These are phyloP conservation scores for Tetramorium parvispinum DNA, from an alignment of 1,140 invertebrate genomes.

Conservation along the genomic window DNA sequence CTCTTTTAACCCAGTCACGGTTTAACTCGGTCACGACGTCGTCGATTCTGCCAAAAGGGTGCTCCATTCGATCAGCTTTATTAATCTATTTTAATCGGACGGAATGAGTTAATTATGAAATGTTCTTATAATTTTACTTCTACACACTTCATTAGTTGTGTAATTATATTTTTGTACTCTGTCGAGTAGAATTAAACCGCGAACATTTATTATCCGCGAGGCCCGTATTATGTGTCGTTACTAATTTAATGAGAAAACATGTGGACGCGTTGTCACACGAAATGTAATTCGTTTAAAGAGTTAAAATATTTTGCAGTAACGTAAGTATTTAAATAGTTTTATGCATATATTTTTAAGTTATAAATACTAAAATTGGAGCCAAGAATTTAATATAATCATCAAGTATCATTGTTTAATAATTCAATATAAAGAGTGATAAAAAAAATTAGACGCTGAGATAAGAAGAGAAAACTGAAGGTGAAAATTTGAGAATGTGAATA, in stretches of 20 bases:
- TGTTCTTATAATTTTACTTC: background rate
- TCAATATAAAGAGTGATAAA: background rate
- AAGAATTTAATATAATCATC: slow-evolving; percentile 1
- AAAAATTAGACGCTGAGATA: background rate
- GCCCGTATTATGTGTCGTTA: background rate
- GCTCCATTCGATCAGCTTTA: slow-evolving; percentile 19
- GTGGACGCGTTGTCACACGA: background rate
- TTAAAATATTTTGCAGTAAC: slow-evolving; percentile 2
- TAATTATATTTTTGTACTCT: slow-evolving; percentile 19
- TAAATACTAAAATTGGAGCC: background rate
- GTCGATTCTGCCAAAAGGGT: slow-evolving; percentile 18
- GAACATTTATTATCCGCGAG: slow-evolving; percentile 11
- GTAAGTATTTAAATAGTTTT: background rate
- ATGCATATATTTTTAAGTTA: background rate
- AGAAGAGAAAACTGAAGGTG: background rate
- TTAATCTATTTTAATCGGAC: slow-evolving; percentile 39
- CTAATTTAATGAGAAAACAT: slow-evolving; percentile 6
- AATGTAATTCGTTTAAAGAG: slow-evolving; percentile 17
- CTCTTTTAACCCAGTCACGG: slow-evolving; percentile 64
- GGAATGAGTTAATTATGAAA: slow-evolving; percentile 21
- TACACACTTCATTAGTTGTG: slow-evolving; percentile 5
- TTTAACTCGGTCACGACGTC: slow-evolving; percentile 52
- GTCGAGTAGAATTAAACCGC: slow-evolving; percentile 18
- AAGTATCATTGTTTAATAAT: background rate
- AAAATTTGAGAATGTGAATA: background rate